These are phyloP conservation scores for Lonchura striata DNA, from an alignment of 2,113 vertebrate genomes.

Conservation along the genomic window DNA sequence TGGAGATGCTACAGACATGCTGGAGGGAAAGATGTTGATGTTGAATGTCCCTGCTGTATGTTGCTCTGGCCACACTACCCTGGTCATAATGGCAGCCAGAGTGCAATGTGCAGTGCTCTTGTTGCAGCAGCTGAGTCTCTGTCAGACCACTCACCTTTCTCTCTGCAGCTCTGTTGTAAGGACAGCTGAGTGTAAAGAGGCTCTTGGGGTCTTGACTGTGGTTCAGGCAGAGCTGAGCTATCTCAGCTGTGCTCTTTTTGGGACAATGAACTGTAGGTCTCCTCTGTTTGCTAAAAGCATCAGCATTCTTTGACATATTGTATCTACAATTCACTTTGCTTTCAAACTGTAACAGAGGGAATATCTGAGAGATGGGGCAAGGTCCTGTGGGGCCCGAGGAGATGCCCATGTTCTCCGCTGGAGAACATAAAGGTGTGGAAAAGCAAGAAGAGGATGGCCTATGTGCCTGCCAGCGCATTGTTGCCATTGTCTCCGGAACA, in stretches of 20 bases:
- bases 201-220: background rate
- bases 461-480: accelerated
- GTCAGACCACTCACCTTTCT: background rate
- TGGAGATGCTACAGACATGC: background rate
- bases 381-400: background rate
- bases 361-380: background rate
- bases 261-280: background rate
- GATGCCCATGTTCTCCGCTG: background rate
- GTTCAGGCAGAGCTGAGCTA: background rate
- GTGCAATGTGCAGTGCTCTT: accelerated
- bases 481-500: background rate
- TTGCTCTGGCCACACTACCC: background rate
- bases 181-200: background rate
- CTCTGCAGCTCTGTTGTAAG: background rate
- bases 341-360: background rate
- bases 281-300: background rate
- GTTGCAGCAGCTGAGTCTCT: background rate
- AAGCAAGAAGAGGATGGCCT: background rate
- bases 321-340: background rate
- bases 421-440: accelerated
- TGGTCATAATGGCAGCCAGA: background rate
- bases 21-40: background rate
- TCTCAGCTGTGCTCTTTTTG: background rate
- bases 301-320: background rate
- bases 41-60: background rate